Evolutionary conservation across 53 echinoderm and acorn worm genomes (phyloP).

Genomic region (Luidia sarsii): DNA sequence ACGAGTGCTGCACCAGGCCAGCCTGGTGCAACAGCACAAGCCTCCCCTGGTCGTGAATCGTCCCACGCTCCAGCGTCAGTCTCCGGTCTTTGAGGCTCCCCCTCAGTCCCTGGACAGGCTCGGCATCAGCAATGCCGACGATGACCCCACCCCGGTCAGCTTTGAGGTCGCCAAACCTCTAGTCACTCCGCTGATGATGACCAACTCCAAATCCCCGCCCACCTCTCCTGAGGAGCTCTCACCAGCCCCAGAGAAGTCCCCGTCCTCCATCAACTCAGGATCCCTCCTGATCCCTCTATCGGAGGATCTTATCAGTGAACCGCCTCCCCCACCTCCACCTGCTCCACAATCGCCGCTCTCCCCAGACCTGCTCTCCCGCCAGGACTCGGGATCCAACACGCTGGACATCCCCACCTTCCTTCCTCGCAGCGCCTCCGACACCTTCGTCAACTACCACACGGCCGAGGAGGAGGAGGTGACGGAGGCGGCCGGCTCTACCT

Average conservation of each 20-base stretch:
- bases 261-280: constrained; percentile 35
- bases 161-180: constrained; percentile 57
- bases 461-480: constrained; percentile 87
- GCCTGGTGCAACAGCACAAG: constrained; percentile 24
- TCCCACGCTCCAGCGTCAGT: constrained; percentile 48
- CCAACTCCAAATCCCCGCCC: constrained; percentile 46
- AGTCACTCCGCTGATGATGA: constrained; percentile 27
- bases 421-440: constrained; percentile 94
- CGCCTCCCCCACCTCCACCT: constrained; percentile 52
- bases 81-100: constrained; percentile 55
- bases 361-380: constrained; percentile 43
- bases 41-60: constrained; percentile 38
- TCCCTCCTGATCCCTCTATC: constrained; percentile 68
- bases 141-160: constrained; percentile 1
- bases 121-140: too few species aligned
- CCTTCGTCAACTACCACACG: constrained; percentile 93
- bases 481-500: constrained; percentile 91
- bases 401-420: constrained; percentile 80
- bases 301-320: constrained; percentile 54
- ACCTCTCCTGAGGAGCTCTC: constrained; percentile 31
- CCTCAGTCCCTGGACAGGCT: constrained; percentile 33
- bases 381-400: constrained; percentile 54
- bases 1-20: constrained; percentile 39
- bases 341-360: constrained; percentile 45
- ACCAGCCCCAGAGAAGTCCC: constrained; percentile 48